Conservation (phyloP, 2,113 vertebrate genomes). For the Saguinus midas region DNA sequence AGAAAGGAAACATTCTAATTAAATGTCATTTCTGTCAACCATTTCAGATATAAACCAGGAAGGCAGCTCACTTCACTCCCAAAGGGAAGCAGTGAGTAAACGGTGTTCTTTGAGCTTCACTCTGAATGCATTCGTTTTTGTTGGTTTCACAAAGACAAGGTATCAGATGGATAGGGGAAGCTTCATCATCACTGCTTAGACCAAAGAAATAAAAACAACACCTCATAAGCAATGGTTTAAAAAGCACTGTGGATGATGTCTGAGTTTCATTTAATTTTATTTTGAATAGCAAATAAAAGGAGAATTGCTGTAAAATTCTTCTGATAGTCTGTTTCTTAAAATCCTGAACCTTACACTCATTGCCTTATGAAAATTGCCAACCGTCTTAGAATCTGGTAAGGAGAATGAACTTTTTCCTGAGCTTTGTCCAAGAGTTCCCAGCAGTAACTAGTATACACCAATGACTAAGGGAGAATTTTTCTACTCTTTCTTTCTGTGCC, state of each 20-base stretch:
- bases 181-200: not conserved
- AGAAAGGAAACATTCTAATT: slow-evolving; percentile 46
- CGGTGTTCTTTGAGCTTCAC: slow-evolving; percentile 17
- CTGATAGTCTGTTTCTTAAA: slow-evolving; percentile 29
- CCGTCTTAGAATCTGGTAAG: not conserved
- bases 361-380: slow-evolving; percentile 26
- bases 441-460: not conserved
- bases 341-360: not conserved
- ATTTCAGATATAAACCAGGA: slow-evolving; percentile 11
- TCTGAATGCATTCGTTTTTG: slow-evolving; percentile 13
- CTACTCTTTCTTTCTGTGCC: not conserved
- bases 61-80: not conserved
- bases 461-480: not conserved
- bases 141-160: not conserved
- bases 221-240: not conserved
- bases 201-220: slow-evolving; percentile 37
- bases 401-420: slow-evolving; percentile 7
- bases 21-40: slow-evolving; percentile 31
- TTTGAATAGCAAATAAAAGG: slow-evolving; percentile 34
- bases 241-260: not conserved
- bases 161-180: not conserved
- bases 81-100: not conserved
- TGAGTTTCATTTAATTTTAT: slow-evolving; percentile 41
- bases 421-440: not conserved
- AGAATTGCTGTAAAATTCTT: not conserved